Conservation (phyloP, 2,888 invertebrate genomes). For the Clanis bilineata region DNA sequence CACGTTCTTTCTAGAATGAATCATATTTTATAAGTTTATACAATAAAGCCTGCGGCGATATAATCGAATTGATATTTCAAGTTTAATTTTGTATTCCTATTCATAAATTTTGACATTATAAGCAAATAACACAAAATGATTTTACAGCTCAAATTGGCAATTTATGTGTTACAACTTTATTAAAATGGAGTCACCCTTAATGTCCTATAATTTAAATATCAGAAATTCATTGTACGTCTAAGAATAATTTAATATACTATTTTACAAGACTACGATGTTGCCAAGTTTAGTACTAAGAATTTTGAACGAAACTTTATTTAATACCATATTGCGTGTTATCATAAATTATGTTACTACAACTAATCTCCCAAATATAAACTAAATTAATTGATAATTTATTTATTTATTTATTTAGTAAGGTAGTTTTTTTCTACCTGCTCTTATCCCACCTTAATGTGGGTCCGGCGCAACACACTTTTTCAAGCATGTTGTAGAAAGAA, state of each 20-base stretch:
- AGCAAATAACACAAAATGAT: slow-evolving; percentile 2
- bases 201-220: slow-evolving; percentile 3
- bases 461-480: too few relatives aligned
- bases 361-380: too few relatives aligned
- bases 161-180: slow-evolving; percentile 11
- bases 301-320: too few relatives aligned
- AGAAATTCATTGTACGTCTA: not conserved
- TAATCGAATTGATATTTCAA: not conserved
- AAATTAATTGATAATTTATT: too few relatives aligned
- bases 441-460: too few relatives aligned
- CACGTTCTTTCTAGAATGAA: too few relatives aligned
- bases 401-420: too few relatives aligned
- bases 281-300: not conserved
- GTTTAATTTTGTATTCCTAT: not conserved
- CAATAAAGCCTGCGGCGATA: not conserved
- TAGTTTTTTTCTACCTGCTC: too few relatives aligned
- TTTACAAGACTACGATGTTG: not conserved
- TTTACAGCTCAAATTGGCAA: not conserved
- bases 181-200: slow-evolving; percentile 10
- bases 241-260: not conserved
- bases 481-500: too few relatives aligned
- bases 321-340: too few relatives aligned
- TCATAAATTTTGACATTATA: not conserved
- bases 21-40: not conserved
- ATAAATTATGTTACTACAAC: too few relatives aligned